Evolutionary conservation across 2,888 invertebrate species (phyloP), one percentile per base, ranked within the genome.

Genomic region (Cryptophagus acutangulus): DNA sequence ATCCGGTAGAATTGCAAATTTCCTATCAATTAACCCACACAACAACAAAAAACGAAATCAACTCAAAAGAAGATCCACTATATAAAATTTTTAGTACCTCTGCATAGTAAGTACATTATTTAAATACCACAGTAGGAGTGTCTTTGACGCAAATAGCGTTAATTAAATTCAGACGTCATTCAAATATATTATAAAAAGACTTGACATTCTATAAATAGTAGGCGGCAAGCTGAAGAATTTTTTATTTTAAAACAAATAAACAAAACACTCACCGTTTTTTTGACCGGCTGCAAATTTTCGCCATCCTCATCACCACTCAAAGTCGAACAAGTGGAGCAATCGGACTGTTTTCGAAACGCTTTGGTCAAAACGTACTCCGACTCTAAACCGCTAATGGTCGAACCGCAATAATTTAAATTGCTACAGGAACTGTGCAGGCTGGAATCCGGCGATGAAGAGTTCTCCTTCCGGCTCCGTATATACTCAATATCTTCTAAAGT

Each of bases 281-380:
- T 30, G 5, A 52, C 49, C 43, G 71, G 69, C 53, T 72, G 59
- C 43, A 71, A 61, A 17, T 71, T 69, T 20, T 74, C 67, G 46
- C 72, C 73, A 43, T 81, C 84, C 29, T 84, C 85, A 48, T 83
- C 83, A 36, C 81, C 81, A 65, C 86, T 85, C 31, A 82, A 73
- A 34, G 82, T 82, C 6, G 83, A 85, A 58, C 82, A 84, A 2
- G 82, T 82, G 4, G 85, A 85, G 61, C 86, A 86, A 45, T 83
- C 82, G 1, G 87, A 86, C 40, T 74, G 71, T 60, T 82, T 82
- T 38, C 82, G 70, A 26, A 79, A 79, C 0, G 82, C 77, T 9
- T 79, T 77, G 49, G 77, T 69, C 39, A 69, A 53, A 26, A 65
- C 65, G 49, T 70, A 74, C 37, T 76, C 76, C 33, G 71, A 67